Evolutionary conservation across 2,113 vertebrate species (phyloP).

Genomic region (Rhinichthys klamathensis): DNA sequence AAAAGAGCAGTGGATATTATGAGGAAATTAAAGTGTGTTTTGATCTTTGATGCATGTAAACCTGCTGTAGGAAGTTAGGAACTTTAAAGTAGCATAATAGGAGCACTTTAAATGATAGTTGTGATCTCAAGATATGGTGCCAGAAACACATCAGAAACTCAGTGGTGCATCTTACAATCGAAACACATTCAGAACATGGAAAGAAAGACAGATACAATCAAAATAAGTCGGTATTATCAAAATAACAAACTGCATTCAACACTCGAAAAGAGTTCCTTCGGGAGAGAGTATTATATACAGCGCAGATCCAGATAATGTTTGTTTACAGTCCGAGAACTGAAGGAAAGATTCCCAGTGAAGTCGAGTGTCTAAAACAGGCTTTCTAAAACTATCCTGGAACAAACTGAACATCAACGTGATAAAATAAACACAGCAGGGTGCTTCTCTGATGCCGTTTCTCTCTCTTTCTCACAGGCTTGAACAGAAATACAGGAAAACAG

Average conservation of each 20-base stretch:
- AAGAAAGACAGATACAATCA: conserved; percentile 7
- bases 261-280: not conserved
- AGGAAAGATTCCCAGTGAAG: not conserved
- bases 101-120: not conserved
- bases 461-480: not conserved
- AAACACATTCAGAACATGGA: conserved; percentile 5
- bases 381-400: not conserved
- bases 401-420: not conserved
- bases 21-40: too few relatives aligned
- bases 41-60: too few relatives aligned
- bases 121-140: not conserved
- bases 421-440: not conserved
- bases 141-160: not conserved
- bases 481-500: not conserved
- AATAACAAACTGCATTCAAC: conserved; percentile 1
- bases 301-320: not conserved
- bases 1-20: too few relatives aligned
- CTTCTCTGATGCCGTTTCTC: not conserved
- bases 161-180: not conserved
- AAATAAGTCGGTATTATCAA: conserved; percentile 26
- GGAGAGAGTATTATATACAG: not conserved
- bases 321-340: not conserved
- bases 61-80: too few relatives aligned
- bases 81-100: too few relatives aligned
- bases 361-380: not conserved